phyloP scores from a whole-genome alignment of 2,888 invertebrate species.

The Hipparchia semele region DNA sequence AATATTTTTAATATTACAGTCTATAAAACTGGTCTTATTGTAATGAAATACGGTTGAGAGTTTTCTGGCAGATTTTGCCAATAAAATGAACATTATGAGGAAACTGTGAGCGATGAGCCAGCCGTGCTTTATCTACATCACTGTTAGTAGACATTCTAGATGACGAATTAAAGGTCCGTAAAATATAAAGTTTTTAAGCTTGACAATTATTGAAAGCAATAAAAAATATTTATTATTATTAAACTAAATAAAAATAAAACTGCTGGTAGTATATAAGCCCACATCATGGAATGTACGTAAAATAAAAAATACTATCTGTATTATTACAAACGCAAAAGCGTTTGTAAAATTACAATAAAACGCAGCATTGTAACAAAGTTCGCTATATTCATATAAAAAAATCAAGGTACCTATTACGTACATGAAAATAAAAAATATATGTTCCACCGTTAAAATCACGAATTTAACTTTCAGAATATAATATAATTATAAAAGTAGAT shows the following conservation, averaged over 20 bases:
- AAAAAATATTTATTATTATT: too few species aligned
- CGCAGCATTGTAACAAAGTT: neutral
- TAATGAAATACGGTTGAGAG: neutral
- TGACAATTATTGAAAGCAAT: too few species aligned
- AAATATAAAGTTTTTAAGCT: neutral
- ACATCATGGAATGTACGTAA: too few species aligned
- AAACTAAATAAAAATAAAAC: too few species aligned
- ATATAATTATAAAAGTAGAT: neutral
- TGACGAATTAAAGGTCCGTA: neutral
- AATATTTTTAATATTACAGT: too few species aligned
- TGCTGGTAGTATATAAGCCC: too few species aligned
- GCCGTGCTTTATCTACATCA: constrained; percentile 68
- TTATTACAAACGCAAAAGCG: too few species aligned
- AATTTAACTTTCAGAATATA: neutral
- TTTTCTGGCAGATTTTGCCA: neutral
- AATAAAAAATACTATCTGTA: too few species aligned
- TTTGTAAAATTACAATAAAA: neutral
- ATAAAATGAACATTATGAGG: constrained; percentile 20
- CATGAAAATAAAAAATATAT: neutral
- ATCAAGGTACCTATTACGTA: neutral
- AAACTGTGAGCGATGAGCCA: constrained; percentile 34
- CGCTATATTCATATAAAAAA: neutral
- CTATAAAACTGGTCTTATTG: neutral
- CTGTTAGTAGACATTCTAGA: neutral
- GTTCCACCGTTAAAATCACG: neutral